Evolutionary conservation across 2,888 invertebrate species (phyloP), one percentile per base, ranked within the genome.

Genomic region (Platynereis dumerilii): DNA sequence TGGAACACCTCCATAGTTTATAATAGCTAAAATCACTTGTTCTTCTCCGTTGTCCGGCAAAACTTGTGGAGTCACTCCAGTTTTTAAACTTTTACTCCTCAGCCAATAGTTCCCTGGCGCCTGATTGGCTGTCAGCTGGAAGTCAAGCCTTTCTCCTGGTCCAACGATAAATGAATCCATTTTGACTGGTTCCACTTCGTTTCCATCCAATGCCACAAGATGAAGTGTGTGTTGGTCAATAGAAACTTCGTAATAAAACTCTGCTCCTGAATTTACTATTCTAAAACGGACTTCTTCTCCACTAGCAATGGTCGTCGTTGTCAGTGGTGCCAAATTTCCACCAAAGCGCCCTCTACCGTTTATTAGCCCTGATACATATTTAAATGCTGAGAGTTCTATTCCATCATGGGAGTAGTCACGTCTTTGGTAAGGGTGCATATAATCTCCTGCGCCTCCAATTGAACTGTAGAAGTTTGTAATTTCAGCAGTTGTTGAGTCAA

Each of bases 81-180:
- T 12, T 34, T 34, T 34, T 34, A 34, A 34, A 34, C 34, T 34
- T 58, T 73, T 63, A 5, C 71, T 74, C 2, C 78, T 57, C 2
- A 80, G 70, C 79, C 78, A 79, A 62, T 78, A 80, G 56, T 75
- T 75, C 1, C 58, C 72, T 0, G 68, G 61, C 1, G 56, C 20
- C 48, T 74, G 60, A 53, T 72, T 69, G 5, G 79, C 72, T 5
- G 28, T 58, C 0, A 80, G 45, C 10, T 74, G 67, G 54, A 80
- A 73, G 64, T 80, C 79, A 55, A 69, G 71, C 22, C 75, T 68
- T 64, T 80, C 78, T 0, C 79, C 80, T 1, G 75, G 70, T 65
- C 74, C 72, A 28, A 78, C 67, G 2, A 75, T 66, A 26, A 78
- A 52, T 1, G 65, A 70, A 24, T 78, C 75, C 1, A 71, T 72